Base-by-base conservation (phyloP, 2,113 vertebrate species). In the Proteles cristata region DNA sequence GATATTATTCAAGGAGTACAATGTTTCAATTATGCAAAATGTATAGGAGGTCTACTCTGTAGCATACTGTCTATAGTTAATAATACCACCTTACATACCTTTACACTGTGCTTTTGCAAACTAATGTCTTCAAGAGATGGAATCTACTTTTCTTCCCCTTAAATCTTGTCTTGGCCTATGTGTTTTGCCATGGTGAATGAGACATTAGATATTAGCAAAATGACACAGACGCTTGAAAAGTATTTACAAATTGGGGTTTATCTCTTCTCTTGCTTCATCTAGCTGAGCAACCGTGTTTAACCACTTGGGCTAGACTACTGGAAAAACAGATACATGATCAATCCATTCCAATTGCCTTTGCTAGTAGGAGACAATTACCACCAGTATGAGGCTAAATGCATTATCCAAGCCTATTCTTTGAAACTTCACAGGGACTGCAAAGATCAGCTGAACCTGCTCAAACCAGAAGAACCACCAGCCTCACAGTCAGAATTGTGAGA, bases 401-500 rank as follows among this genome's bases (percentile, higher is more conserved):
- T 4, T 17, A 71, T 28, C 8, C 39, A 31, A 0, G 19, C 2
- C 10, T 23, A 14, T 2, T 23, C n/a, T 63, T 23, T 53, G 1
- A 14, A 76, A 1, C 2, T 5, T 63, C 39, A 23, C 14, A 28
- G 33, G 55, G 15, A 45, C 10, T 63, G 7, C 10, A 58, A 17
- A 88, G 55, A 90, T 16, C 11, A 43, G 11, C 6, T 85, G 21
- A 90, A 25, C 15, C 8, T 80, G 17, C 19, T 35, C 10, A 76
- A 11, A 69, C n/a, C 31, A 69, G 43, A 65, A 50, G 19, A 69
- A 90, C 17, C n/a, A 80, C 26, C 23, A 35, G 85, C 21, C 21
- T 31, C 11, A 35, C 55, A 31, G 25, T 66, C n/a, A 74, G n/a
- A 63, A 63, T 19, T 71, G 5, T 73, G 17, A 48, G 25, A 39